Evolutionary conservation across 2,113 vertebrate genomes (phyloP), one percentile per base, ranked within the genome.

Genomic region (Tragelaphus imberbis): DNA sequence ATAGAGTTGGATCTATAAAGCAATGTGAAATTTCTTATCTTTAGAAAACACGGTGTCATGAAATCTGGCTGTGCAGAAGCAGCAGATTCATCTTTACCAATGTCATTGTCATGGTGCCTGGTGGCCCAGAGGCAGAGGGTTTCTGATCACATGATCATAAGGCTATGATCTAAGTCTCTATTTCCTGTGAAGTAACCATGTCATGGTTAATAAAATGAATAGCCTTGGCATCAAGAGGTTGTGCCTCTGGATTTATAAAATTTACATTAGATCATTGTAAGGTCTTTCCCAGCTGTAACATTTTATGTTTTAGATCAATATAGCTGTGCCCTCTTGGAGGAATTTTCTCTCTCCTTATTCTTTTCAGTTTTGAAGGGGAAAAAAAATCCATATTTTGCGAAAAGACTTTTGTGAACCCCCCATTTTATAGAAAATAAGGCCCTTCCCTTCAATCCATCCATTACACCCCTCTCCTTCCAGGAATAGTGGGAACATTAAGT

Each of bases 241-340:
- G 21, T 49, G 25, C 63, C 96, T 91, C 27, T 90, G 84, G 47
- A 97, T 91, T 92, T 87, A 44, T 96, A 56, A 94, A 96, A 84
- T 88, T 87, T 81, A 80, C 25, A 91, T 91, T n/a, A 95, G 30
- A 84, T 61, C 84, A 94, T 95, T 71, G 28, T 80, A 44, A 90
- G 71, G 49, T 82, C 40, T 89, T 94, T 89, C 71, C 33, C 47
- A 65, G 17, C 28, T 96, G 6, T 92, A 92, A 93, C 49, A 94
- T 97, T 95, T 96, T 92, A 79, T 82, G 71, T 86, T 91, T 44
- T 85, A 10, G 68, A 55, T 87, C 56, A 90, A 30, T 92, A 91
- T 58, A 77, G 55, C 71, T 94, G 7, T 81, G 27, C 47, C n/a
- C 16, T 71, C 53, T 92, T 85, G 12, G 65, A 96, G 92, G 27